These are phyloP conservation scores for Macrotus californicus DNA, from an alignment of 2,113 vertebrate genomes.

Conservation along the genomic window DNA sequence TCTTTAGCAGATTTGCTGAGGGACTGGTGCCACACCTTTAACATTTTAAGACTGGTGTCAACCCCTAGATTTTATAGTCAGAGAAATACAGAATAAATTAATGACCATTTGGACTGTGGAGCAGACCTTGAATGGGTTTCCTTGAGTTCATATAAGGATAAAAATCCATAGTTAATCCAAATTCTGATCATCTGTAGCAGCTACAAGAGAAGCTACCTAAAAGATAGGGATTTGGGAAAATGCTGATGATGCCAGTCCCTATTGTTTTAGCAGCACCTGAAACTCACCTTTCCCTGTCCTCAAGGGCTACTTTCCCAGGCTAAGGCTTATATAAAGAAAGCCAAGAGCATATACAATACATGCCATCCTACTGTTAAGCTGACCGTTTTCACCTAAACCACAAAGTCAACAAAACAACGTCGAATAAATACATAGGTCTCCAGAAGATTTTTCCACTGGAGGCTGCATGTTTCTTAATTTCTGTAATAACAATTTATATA, in stretches of 20 bases:
- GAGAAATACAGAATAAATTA: background rate
- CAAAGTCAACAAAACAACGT: slow-evolving; percentile 24
- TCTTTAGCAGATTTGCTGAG: background rate
- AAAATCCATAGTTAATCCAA: background rate
- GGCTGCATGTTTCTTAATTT: slow-evolving; percentile 54
- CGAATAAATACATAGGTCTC: slow-evolving; percentile 58
- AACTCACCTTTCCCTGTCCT: background rate
- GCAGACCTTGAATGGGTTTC: background rate
- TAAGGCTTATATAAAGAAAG: background rate
- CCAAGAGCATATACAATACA: background rate
- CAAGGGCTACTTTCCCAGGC: background rate
- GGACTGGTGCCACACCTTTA: background rate
- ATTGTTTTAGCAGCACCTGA: background rate
- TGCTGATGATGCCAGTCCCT: background rate
- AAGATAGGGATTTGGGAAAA: background rate
- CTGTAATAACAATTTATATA: slow-evolving; percentile 42
- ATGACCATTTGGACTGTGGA: background rate
- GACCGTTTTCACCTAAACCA: background rate
- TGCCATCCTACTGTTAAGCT: slow-evolving; percentile 18
- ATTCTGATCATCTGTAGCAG: background rate
- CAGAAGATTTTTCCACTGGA: slow-evolving; percentile 62
- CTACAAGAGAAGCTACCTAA: background rate
- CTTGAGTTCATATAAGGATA: background rate
- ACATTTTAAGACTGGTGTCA: background rate
- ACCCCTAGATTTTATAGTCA: background rate